Conservation (phyloP, 2,797 vertebrate genomes). For the Molossus alvarezi region DNA sequence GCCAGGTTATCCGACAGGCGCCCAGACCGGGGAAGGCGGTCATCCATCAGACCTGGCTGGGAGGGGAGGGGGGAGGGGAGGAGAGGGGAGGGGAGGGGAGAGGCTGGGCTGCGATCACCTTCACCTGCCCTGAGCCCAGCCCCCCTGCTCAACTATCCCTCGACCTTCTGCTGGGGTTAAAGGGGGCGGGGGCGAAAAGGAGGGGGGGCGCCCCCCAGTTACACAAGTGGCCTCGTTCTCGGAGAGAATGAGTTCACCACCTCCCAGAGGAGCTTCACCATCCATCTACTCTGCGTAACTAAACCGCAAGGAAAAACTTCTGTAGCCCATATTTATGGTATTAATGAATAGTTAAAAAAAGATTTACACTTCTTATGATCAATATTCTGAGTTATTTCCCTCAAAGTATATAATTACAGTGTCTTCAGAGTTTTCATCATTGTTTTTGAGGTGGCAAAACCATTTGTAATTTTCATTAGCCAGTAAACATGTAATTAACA, state of each 20-base stretch:
- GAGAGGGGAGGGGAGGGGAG: neutral
- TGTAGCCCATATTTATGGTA: constrained; percentile 89
- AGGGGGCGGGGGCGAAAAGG: constrained; percentile 32
- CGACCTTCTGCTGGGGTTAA: constrained; percentile 76
- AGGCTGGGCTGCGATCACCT: constrained; percentile 65
- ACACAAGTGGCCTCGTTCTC: constrained; percentile 83
- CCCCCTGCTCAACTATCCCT: constrained; percentile 74
- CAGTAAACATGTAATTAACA: constrained; percentile 93
- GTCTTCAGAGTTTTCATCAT: constrained; percentile 90
- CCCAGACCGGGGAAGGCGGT: constrained; percentile 43
- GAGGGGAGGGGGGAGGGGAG: neutral
- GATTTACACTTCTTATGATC: constrained; percentile 91
- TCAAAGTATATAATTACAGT: constrained; percentile 90
- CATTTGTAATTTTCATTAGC: constrained; percentile 93
- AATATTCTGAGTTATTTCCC: constrained; percentile 88
- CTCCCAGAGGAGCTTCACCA: constrained; percentile 83
- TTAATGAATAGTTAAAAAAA: constrained; percentile 91
- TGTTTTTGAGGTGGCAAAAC: constrained; percentile 91
- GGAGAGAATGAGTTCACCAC: constrained; percentile 85
- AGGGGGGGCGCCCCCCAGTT: constrained; percentile 78
- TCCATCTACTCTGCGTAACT: constrained; percentile 79
- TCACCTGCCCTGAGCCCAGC: constrained; percentile 73
- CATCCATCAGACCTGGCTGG: constrained; percentile 73
- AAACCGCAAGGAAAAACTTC: constrained; percentile 89
- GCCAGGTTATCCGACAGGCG: constrained; percentile 38